Base-by-base conservation (phyloP, 2,113 vertebrate genomes). In the Spea multiplicata region DNA sequence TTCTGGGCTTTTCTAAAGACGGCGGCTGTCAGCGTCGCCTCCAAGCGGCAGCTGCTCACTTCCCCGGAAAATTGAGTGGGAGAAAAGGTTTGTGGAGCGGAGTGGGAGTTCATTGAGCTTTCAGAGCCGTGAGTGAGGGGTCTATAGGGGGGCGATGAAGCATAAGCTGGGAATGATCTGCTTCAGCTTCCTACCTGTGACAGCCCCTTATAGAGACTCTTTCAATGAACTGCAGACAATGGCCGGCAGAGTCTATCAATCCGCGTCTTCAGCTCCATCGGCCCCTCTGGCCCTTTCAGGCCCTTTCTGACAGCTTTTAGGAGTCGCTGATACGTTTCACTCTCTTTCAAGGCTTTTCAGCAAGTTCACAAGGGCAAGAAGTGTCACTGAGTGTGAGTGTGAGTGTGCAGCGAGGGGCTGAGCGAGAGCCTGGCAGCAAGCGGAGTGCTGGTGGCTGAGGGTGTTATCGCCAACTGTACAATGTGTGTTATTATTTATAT, bases 41-140 rank as follows among this genome's bases (percentile, higher is more conserved):
- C 0, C 79, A 91, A 92, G 92, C 92, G 90, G 91, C 90, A 94
- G 95, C 94, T 94, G 95, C 89, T 96, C 95, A 96, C 91, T 94
- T 96, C 93, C 89, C 92, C 91, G 92, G 94, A 96, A 95, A 95
- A 95, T 92, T 93, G 90, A 91, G 88, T 92, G 93, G 92, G 93
- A 95, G 92, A 94, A 92, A 94, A 95, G 93, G 93, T 94, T 95
- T 94, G 94, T 96, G 95, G 96, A 95, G 94, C 94, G 92, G 94
- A 95, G 96, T 95, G 93, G 94, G 92, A 95, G 93, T 96, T 95
- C 96, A 96, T 97, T 96, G 95, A 97, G 92, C 92, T 94, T 98
- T 98, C 95, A 97, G 92, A 93, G 86, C 89, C 87, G 87, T 90
- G 93, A 95, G 93, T 91, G 92, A 90, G 92, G 86, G 89, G 9